Evolutionary conservation across 2,888 invertebrate species (phyloP).

Genomic region (Leucophora obtusa): DNA sequence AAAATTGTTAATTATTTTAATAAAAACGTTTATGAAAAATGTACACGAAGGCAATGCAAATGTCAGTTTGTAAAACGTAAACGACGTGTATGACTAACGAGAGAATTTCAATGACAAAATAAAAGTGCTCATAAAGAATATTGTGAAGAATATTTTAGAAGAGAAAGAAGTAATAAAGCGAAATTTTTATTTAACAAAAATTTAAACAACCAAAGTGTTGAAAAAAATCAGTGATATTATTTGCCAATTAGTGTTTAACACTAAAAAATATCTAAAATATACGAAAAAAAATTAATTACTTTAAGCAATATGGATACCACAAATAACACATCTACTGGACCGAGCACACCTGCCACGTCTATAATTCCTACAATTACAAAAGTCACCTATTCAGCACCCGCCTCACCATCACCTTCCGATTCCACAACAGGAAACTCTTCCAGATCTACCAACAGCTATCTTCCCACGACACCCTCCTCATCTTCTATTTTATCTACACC

Average conservation of each 20-base stretch:
- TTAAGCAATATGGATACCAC: constrained; percentile 55
- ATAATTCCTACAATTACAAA: constrained; percentile 64
- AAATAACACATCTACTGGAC: constrained; percentile 48
- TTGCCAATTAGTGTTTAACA: constrained; percentile 58
- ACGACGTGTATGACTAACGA: constrained; percentile 28
- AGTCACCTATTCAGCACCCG: constrained; percentile 68
- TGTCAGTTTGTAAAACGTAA: constrained; percentile 16
- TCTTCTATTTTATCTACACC: constrained; percentile 68
- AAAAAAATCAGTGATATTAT: constrained; percentile 54
- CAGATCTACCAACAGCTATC: neutral
- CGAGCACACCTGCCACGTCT: constrained; percentile 46
- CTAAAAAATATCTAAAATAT: constrained; percentile 44
- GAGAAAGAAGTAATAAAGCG: constrained; percentile 25
- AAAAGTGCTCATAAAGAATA: constrained; percentile 59
- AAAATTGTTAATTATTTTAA: constrained; percentile 16
- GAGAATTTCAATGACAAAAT: constrained; percentile 56
- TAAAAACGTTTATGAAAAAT: constrained; percentile 16
- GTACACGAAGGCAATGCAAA: neutral
- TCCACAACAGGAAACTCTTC: neutral
- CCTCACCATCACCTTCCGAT: constrained; percentile 64
- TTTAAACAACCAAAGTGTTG: constrained; percentile 42
- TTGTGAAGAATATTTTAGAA: constrained; percentile 11
- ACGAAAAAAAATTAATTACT: constrained; percentile 14
- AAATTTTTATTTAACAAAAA: neutral
- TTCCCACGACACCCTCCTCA: constrained; percentile 32